phyloP scores from a whole-genome alignment of 1,140 invertebrate species.

The Heliothis virescens region DNA sequence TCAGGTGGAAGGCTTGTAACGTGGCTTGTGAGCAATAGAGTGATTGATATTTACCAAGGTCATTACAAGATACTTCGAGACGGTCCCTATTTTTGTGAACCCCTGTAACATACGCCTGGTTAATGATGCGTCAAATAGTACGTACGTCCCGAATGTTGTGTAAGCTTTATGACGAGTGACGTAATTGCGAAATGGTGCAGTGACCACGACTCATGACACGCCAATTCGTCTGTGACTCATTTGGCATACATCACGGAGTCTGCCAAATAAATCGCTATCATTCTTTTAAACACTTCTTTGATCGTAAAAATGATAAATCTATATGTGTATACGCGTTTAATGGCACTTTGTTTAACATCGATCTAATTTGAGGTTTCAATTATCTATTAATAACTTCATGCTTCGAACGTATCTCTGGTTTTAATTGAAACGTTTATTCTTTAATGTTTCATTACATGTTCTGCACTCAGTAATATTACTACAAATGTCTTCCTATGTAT shows the following conservation, averaged over 20 bases:
- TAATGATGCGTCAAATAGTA: conserved; percentile 20
- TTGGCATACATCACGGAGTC: neutral
- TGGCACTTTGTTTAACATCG: neutral
- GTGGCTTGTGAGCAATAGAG: too few relatives aligned
- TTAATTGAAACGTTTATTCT: too few relatives aligned
- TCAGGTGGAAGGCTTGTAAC: too few relatives aligned
- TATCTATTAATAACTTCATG: neutral
- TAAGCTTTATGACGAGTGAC: conserved; percentile 3
- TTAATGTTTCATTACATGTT: too few relatives aligned
- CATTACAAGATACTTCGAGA: neutral
- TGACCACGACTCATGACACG: neutral
- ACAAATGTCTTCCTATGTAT: too few relatives aligned
- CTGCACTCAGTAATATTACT: too few relatives aligned
- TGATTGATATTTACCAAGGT: too few relatives aligned
- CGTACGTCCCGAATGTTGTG: conserved; percentile 2
- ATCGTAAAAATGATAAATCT: conserved; percentile 26
- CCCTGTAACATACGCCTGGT: neutral
- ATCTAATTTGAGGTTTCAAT: neutral
- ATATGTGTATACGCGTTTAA: neutral
- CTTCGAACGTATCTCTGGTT: too few relatives aligned
- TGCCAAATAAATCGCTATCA: conserved; percentile 27
- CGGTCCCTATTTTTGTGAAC: neutral
- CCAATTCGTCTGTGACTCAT: conserved; percentile 26
- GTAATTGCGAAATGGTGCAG: conserved; percentile 1
- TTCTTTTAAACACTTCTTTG: conserved; percentile 20